phyloP scores from a whole-genome alignment of 2,888 invertebrate genomes.

The Drosophila cognata region DNA sequence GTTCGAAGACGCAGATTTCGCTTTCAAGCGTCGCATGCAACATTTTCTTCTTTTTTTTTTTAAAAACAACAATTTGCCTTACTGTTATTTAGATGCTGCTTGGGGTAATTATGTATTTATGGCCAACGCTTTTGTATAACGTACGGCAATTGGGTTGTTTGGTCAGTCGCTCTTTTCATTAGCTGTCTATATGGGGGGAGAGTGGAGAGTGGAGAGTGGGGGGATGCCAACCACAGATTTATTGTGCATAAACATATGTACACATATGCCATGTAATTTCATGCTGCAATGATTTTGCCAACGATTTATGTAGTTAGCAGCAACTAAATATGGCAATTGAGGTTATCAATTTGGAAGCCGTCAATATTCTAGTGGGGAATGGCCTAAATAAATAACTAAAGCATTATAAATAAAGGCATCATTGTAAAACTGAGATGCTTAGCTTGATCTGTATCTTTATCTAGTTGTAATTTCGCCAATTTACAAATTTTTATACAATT shows the following conservation, averaged over 20 bases:
- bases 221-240: constrained; percentile 7
- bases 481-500: background rate
- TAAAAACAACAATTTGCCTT: constrained; percentile 24
- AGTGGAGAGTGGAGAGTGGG: background rate
- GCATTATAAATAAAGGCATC: background rate
- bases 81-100: constrained; percentile 43
- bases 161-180: constrained; percentile 70
- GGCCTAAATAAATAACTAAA: background rate
- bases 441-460: background rate
- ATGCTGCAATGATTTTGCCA: constrained; percentile 70
- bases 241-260: constrained; percentile 15
- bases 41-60: constrained; percentile 56
- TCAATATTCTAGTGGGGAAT: constrained; percentile 27
- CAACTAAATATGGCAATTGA: constrained; percentile 43
- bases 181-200: background rate
- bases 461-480: background rate
- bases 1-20: constrained; percentile 47
- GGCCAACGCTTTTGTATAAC: constrained; percentile 76
- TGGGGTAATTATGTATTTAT: constrained; percentile 75
- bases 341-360: constrained; percentile 54
- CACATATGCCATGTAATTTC: constrained; percentile 54
- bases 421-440: background rate
- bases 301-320: constrained; percentile 30
- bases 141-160: constrained; percentile 80
- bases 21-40: constrained; percentile 68